Conservation (phyloP, 2,113 vertebrate species). For the Gymnobelideus leadbeateri region DNA sequence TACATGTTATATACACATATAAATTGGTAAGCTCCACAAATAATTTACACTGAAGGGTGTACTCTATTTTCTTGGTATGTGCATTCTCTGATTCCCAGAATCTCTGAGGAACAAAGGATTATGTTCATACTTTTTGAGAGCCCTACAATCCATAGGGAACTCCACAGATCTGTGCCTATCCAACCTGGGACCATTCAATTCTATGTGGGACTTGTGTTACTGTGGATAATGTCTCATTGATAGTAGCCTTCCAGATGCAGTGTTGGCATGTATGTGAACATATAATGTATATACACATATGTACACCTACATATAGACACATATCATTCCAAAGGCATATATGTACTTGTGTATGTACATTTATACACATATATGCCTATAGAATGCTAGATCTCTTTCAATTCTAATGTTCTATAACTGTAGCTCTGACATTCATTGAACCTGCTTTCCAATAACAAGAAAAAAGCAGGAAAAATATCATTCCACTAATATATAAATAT, state of each 20-base stretch:
- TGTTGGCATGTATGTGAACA: background rate
- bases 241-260: background rate
- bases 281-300: background rate
- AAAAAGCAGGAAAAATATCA: background rate
- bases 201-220: background rate
- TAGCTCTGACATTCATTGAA: background rate
- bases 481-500: background rate
- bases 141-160: background rate
- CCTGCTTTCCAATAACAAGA: background rate
- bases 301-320: background rate
- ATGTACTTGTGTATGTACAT: background rate
- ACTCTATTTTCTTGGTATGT: background rate
- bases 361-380: background rate
- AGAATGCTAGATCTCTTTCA: background rate
- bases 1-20: background rate
- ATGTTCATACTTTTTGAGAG: background rate
- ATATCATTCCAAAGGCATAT: background rate
- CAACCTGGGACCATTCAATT: background rate
- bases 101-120: background rate
- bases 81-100: background rate
- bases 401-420: background rate
- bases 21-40: background rate
- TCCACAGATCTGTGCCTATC: background rate
- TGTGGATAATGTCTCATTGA: background rate
- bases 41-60: background rate